phyloP scores from a whole-genome alignment of 2,113 vertebrate genomes.

The Neofelis nebulosa region DNA sequence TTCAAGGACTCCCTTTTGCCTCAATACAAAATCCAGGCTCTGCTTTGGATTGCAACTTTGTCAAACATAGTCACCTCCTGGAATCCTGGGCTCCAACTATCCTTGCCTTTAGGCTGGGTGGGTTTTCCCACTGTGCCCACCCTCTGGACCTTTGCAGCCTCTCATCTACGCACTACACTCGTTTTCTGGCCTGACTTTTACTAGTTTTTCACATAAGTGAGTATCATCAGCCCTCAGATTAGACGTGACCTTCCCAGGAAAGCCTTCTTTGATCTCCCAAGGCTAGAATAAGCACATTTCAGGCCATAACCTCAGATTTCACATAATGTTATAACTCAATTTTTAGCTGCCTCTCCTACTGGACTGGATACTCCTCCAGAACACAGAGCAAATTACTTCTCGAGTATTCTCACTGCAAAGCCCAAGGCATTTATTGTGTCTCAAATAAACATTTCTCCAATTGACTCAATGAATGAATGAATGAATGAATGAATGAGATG shows the following conservation, averaged over 20 bases:
- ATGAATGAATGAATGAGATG: background rate
- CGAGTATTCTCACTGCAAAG: background rate
- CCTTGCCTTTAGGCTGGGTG: background rate
- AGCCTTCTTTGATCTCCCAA: background rate
- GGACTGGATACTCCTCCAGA: background rate
- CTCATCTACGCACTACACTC: too few species aligned
- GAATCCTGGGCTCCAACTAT: background rate
- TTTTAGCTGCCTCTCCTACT: background rate
- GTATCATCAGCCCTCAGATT: background rate
- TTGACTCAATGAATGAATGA: background rate
- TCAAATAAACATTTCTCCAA: background rate
- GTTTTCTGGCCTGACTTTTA: background rate
- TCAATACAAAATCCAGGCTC: background rate
- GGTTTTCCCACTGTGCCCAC: background rate
- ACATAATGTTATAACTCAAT: background rate
- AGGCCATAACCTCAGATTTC: background rate
- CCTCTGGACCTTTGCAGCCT: background rate
- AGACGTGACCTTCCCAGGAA: background rate
- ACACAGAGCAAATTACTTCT: background rate
- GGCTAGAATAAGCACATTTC: background rate
- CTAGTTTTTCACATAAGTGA: background rate
- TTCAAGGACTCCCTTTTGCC: background rate
- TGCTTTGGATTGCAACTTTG: background rate
- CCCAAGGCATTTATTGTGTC: background rate
- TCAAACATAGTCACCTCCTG: background rate